A percentile compares a stretch with the other conserved stretches of the same genome.
phyloP scores from a whole-genome alignment of 2,888 invertebrate species.

The Tipula helvola region DNA sequence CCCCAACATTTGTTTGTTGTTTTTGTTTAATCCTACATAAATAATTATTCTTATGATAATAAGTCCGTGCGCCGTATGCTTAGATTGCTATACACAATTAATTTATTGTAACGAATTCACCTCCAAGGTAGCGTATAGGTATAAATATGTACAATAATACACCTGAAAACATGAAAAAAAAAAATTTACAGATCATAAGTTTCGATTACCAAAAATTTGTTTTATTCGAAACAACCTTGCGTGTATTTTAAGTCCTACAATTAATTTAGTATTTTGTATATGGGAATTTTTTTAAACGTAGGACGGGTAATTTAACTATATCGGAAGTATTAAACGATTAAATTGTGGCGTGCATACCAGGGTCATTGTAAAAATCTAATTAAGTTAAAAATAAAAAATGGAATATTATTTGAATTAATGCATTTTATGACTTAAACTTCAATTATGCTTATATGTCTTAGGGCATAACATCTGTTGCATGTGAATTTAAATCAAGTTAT shows the following conservation, averaged over 20 bases:
- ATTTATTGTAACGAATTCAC: neutral
- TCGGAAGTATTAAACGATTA: neutral
- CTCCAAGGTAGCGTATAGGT: neutral
- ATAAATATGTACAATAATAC: neutral
- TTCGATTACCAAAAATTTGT: neutral
- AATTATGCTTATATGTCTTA: too few relatives aligned
- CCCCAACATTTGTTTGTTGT: neutral
- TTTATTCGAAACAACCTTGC: neutral
- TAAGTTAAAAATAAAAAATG: too few relatives aligned
- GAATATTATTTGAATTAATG: too few relatives aligned
- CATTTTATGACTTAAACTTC: too few relatives aligned
- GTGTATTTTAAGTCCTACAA: conserved; percentile 4
- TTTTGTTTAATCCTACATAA: neutral
- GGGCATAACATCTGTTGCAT: too few relatives aligned
- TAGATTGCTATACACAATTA: neutral
- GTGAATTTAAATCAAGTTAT: too few relatives aligned
- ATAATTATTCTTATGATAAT: neutral
- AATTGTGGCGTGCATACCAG: neutral
- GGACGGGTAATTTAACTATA: neutral
- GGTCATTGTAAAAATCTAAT: neutral
- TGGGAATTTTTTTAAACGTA: neutral
- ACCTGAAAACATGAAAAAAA: neutral
- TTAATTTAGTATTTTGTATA: neutral
- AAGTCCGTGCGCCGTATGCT: neutral
- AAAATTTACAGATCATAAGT: neutral